phyloP scores from a whole-genome alignment of 2,888 invertebrate species.

The Dynastes tityus region DNA sequence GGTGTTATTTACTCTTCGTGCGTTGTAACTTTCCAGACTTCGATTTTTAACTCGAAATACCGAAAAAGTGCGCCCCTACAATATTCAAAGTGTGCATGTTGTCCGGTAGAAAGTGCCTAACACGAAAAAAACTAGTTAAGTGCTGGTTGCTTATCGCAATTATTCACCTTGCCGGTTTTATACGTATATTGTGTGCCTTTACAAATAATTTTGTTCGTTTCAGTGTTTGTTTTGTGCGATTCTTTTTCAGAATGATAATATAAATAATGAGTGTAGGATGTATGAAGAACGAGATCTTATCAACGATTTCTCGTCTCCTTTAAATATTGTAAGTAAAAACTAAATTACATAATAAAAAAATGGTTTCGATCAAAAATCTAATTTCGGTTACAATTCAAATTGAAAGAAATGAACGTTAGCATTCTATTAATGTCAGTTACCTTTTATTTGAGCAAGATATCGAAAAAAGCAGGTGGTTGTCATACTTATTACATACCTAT shows the following conservation, averaged over 20 bases:
- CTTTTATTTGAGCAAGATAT: neutral
- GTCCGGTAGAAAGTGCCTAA: neutral
- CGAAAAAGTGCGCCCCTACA: neutral
- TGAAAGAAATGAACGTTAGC: neutral
- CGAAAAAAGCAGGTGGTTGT: slow-evolving; percentile 21
- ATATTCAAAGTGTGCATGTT: neutral
- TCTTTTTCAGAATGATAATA: neutral
- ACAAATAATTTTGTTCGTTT: neutral
- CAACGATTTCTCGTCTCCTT: neutral
- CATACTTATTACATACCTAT: neutral
- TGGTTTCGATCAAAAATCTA: neutral
- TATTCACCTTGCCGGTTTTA: slow-evolving; percentile 6
- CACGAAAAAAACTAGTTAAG: slow-evolving; percentile 18
- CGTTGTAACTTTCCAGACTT: slow-evolving; percentile 1
- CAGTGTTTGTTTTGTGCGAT: slow-evolving; percentile 7
- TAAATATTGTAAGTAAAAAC: slow-evolving; percentile 2
- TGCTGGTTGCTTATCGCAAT: slow-evolving; percentile 23
- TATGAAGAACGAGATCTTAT: neutral
- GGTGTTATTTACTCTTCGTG: slow-evolving; percentile 18
- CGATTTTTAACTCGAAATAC: neutral
- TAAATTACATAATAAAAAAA: too few relatives aligned
- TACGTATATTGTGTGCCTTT: neutral
- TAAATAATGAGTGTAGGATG: slow-evolving; percentile 1
- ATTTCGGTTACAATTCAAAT: slow-evolving; percentile 29
- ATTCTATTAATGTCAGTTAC: neutral